Evolutionary conservation across 2,888 invertebrate genomes (phyloP).

Genomic region (Apodemia arnacis): DNA sequence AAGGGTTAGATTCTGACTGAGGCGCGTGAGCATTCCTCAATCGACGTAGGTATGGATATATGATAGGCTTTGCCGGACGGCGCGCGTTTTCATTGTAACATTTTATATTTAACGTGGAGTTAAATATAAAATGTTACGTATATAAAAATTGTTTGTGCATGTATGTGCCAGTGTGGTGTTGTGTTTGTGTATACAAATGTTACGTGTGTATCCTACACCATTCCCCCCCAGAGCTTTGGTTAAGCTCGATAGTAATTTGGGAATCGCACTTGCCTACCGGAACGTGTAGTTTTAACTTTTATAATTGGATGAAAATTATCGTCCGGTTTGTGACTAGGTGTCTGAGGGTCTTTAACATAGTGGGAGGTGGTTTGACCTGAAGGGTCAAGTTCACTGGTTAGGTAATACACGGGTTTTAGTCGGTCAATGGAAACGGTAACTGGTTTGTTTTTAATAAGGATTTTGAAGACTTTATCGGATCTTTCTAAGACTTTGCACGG

Average conservation of each 20-base stretch:
- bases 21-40: too few relatives aligned
- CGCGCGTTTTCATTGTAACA: too few relatives aligned
- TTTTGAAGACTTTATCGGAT: conserved; percentile 72
- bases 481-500: conserved; percentile 78
- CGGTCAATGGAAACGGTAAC: conserved; percentile 77
- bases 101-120: too few relatives aligned
- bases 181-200: too few relatives aligned
- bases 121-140: too few relatives aligned
- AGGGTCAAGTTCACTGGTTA: conserved; percentile 26
- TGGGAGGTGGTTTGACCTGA: background rate
- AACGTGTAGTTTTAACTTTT: background rate
- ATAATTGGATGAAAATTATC: background rate
- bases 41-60: too few relatives aligned
- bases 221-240: background rate
- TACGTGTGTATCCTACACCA: too few relatives aligned
- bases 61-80: too few relatives aligned
- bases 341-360: background rate
- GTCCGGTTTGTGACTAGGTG: background rate
- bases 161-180: too few relatives aligned
- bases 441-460: conserved; percentile 64
- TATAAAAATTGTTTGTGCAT: too few relatives aligned
- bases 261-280: background rate
- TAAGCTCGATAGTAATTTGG: background rate
- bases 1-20: too few relatives aligned
- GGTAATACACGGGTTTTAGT: conserved; percentile 75